These are phyloP conservation scores for Pseudochromis fuscus DNA, from an alignment of 2,797 vertebrate genomes.

Conservation along the genomic window DNA sequence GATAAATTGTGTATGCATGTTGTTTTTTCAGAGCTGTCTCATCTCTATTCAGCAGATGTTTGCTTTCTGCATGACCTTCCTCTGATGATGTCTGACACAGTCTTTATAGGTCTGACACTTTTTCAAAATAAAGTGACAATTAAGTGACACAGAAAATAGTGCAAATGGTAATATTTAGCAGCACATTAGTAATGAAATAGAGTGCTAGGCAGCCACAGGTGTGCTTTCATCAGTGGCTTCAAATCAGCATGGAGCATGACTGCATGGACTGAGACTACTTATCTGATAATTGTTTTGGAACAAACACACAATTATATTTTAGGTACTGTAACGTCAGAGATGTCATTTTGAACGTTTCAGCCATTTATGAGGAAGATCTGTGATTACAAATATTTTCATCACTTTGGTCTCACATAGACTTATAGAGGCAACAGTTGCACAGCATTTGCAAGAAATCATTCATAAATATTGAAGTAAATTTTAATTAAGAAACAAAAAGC, in stretches of 20 bases:
- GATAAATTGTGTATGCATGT: not conserved
- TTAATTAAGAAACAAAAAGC: not conserved
- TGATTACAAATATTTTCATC: not conserved
- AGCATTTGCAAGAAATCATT: not conserved
- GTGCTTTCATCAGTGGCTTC: slow-evolving; percentile 34
- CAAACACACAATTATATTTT: slow-evolving; percentile 1
- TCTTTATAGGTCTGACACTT: slow-evolving; percentile 4
- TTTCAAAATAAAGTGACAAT: slow-evolving; percentile 16
- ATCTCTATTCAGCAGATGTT: slow-evolving; percentile 3
- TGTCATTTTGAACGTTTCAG: not conserved
- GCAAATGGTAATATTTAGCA: slow-evolving; percentile 12
- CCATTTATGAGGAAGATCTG: not conserved
- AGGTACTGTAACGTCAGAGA: not conserved
- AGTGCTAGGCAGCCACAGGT: slow-evolving; percentile 29
- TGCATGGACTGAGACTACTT: not conserved
- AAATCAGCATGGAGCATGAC: slow-evolving; percentile 12
- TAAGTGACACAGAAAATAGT: slow-evolving; percentile 4
- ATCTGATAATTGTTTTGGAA: slow-evolving; percentile 22
- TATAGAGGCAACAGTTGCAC: not conserved
- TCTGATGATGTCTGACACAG: not conserved
- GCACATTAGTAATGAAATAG: slow-evolving; percentile 19
- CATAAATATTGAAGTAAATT: not conserved
- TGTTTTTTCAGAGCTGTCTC: not conserved
- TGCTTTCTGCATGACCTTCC: slow-evolving; percentile 16
- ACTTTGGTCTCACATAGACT: not conserved